A percentile compares a stretch with the other conserved stretches of the same genome.
These are phyloP conservation scores for Yasuhikotakia modesta DNA, from an alignment of 2,797 vertebrate species.

Conservation along the genomic window DNA sequence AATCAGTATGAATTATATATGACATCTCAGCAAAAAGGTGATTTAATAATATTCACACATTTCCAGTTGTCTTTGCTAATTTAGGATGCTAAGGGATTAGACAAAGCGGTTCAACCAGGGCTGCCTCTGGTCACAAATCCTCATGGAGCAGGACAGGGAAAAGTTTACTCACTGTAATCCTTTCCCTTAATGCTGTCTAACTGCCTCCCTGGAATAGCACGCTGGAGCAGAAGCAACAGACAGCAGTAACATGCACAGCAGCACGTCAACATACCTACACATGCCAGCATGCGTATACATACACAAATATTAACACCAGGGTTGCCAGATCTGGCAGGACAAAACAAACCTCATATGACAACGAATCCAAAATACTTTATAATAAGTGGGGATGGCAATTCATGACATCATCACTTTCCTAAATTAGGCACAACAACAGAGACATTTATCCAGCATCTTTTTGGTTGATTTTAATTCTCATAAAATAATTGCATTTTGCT, in stretches of 20 bases:
- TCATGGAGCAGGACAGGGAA: conserved; percentile 41
- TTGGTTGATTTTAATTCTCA: too few relatives aligned
- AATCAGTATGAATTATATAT: background rate
- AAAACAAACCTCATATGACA: background rate
- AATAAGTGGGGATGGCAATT: too few relatives aligned
- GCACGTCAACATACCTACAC: conserved; percentile 4
- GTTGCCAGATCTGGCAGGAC: background rate
- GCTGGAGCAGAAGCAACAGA: background rate
- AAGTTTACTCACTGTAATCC: conserved; percentile 58
- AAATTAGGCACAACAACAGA: too few relatives aligned
- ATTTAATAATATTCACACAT: background rate
- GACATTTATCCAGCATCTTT: too few relatives aligned
- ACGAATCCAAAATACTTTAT: background rate
- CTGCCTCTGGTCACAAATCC: conserved; percentile 40
- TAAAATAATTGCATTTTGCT: too few relatives aligned
- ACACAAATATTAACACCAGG: background rate
- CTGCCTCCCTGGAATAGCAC: conserved; percentile 17
- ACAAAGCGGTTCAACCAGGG: conserved; percentile 31
- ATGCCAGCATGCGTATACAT: background rate
- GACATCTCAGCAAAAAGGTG: background rate
- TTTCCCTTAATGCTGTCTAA: conserved; percentile 36
- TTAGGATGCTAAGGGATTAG: conserved; percentile 42
- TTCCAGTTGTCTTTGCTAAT: conserved; percentile 23
- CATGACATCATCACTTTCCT: too few relatives aligned
- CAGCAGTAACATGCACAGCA: background rate